Evolutionary conservation across 2,888 invertebrate genomes (phyloP).

Genomic region (Scaptomyza polygonia): DNA sequence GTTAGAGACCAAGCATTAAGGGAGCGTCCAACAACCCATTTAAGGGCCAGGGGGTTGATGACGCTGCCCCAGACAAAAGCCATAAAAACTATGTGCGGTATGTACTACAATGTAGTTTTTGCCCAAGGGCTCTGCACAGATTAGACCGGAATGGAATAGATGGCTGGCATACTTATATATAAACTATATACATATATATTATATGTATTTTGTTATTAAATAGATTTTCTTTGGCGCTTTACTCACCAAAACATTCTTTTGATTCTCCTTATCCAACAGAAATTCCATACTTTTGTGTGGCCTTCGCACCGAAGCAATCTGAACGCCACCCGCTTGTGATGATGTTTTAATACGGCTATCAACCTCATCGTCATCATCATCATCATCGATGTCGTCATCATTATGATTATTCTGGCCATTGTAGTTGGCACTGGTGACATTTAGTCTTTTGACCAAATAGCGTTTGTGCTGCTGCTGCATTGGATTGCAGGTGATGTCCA

Average conservation of each 20-base stretch:
- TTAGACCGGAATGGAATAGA: background rate
- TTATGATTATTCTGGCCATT: conserved; percentile 53
- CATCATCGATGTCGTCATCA: conserved; percentile 51
- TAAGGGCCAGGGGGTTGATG: conserved; percentile 33
- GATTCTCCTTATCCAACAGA: conserved; percentile 96
- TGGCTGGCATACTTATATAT: background rate
- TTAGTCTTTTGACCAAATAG: conserved; percentile 72
- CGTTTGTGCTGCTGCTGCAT: conserved; percentile 53
- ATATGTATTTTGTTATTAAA: conserved; percentile 9
- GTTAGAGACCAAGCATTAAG: conserved; percentile 8
- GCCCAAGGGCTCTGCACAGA: conserved; percentile 16
- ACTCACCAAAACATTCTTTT: conserved; percentile 93
- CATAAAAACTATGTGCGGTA: conserved; percentile 53
- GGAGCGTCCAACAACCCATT: conserved; percentile 35
- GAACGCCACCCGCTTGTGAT: conserved; percentile 76
- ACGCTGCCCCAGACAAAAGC: conserved; percentile 56
- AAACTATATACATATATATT: background rate
- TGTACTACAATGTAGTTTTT: background rate
- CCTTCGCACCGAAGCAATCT: conserved; percentile 84
- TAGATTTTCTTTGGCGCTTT: background rate
- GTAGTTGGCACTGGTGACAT: conserved; percentile 63
- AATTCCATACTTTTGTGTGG: conserved; percentile 98
- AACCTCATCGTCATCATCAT: conserved; percentile 54
- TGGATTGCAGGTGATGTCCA: conserved; percentile 86
- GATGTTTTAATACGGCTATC: conserved; percentile 65